These are phyloP conservation scores for Lepilemur ruficaudatus DNA, from an alignment of 2,797 vertebrate species.

Conservation along the genomic window DNA sequence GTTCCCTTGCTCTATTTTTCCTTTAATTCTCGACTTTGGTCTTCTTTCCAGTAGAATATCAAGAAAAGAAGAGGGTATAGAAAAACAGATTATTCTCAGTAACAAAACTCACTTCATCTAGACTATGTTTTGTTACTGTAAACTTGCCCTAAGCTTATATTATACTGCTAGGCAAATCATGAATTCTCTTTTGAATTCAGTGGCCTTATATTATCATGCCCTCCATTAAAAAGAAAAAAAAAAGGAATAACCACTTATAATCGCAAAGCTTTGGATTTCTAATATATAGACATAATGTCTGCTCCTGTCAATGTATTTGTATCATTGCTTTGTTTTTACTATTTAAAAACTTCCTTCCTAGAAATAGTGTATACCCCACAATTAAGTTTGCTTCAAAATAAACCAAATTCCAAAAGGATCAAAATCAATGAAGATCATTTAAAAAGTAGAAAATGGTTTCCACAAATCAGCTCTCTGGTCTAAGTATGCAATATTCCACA, in stretches of 20 bases:
- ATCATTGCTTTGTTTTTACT: background rate
- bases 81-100: background rate
- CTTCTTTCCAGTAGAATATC: background rate
- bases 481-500: conserved; percentile 9
- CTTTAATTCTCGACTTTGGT: background rate
- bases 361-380: background rate
- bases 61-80: background rate
- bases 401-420: conserved; percentile 46
- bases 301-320: background rate
- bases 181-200: background rate
- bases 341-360: conserved; percentile 14
- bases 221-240: background rate
- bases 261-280: background rate
- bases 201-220: background rate
- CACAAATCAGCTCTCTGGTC: conserved; percentile 30
- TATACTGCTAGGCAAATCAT: background rate
- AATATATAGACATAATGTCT: background rate
- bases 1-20: background rate
- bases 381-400: conserved; percentile 54
- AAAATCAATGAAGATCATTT: conserved; percentile 61
- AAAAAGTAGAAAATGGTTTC: conserved; percentile 48
- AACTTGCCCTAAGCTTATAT: background rate
- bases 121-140: background rate
- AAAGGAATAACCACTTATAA: background rate
- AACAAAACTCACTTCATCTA: background rate